Base-by-base conservation (phyloP, 2,888 invertebrate genomes). In the Agrotis exclamationis region DNA sequence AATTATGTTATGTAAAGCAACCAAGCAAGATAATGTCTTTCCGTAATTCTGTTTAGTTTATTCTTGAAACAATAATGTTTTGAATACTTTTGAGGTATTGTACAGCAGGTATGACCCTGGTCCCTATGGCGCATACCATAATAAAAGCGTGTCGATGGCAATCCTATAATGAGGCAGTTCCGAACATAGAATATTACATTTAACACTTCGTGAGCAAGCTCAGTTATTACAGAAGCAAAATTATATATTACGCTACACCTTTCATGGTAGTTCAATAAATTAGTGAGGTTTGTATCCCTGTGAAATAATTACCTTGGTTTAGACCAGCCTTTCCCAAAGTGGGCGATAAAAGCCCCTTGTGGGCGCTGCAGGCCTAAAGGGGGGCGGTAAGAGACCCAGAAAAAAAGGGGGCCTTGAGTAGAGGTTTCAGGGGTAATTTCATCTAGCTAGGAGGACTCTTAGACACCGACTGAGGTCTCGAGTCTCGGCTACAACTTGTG, bases 271-370 rank as follows among this genome's bases (percentile, higher is more conserved):
- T 73, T 11, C 44, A 44, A 64, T 58, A 51, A 60, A 74, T 78
- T 78, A 68, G 74, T 77, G 78, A 77, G 59, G 33, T 78, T 62
- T 24, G 60, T 67, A 73, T 67, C 73, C 66, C 63, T 60, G 59
- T 59, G 16, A 63, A 65, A 63, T 54, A 66, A 64, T 62, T 60
- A 53, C 60, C 56, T 70, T 64, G 76, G 56, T 28, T 56, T 7
- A 47, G 60, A n/a, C n/a, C n/a, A n/a, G n/a, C n/a, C n/a, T n/a
- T n/a, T n/a, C n/a, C n/a, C n/a, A n/a, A n/a, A n/a, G n/a, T n/a
- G n/a, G n/a, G n/a, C n/a, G n/a, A n/a, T n/a, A n/a, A n/a, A n/a
- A n/a, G n/a, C n/a, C n/a, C n/a, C n/a, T n/a, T n/a, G n/a, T n/a
- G n/a, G n/a, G n/a, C n/a, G n/a, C n/a, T n/a, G n/a, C n/a, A n/a